These are phyloP conservation scores for Hofmannophila pseudospretella DNA, from an alignment of 2,888 invertebrate species.

Conservation along the genomic window DNA sequence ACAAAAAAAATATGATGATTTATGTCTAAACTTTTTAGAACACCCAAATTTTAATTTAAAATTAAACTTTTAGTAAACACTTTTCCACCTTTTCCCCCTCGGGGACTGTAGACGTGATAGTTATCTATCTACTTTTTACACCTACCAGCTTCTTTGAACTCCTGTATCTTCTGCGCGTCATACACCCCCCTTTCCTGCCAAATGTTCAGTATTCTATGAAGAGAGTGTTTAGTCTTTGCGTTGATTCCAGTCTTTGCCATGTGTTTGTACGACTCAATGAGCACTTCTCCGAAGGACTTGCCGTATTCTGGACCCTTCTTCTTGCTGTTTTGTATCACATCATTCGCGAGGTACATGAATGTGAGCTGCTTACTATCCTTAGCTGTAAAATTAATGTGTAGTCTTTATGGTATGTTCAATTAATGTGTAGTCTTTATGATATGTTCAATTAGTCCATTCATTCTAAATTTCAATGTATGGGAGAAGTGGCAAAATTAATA, in stretches of 20 bases:
- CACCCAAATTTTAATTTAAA: too few species aligned
- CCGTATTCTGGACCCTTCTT: slow-evolving; percentile 98
- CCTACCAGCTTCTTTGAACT: slow-evolving; percentile 82
- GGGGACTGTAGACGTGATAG: too few species aligned
- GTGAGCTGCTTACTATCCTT: slow-evolving; percentile 92
- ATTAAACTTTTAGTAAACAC: too few species aligned
- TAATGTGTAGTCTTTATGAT: neutral
- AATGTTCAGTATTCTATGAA: slow-evolving; percentile 90
- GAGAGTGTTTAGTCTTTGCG: slow-evolving; percentile 87
- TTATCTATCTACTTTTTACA: too few species aligned
- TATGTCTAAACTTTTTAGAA: too few species aligned
- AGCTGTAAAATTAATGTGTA: slow-evolving; percentile 68
- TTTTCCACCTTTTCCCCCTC: too few species aligned
- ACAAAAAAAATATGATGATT: too few species aligned
- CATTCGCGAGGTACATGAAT: slow-evolving; percentile 98
- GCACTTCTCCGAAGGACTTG: slow-evolving; percentile 88
- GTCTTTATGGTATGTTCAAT: neutral
- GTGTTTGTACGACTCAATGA: slow-evolving; percentile 90
- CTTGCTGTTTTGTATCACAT: slow-evolving; percentile 98
- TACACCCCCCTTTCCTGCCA: slow-evolving; percentile 97
- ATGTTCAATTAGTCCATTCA: too few species aligned
- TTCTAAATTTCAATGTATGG: too few species aligned
- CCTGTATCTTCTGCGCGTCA: slow-evolving; percentile 86
- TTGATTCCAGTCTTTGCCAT: slow-evolving; percentile 86
- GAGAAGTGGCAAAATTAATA: too few species aligned